phyloP scores from a whole-genome alignment of 53 echinoderm and acorn worm genomes.

The Apostichopus leukothele region DNA sequence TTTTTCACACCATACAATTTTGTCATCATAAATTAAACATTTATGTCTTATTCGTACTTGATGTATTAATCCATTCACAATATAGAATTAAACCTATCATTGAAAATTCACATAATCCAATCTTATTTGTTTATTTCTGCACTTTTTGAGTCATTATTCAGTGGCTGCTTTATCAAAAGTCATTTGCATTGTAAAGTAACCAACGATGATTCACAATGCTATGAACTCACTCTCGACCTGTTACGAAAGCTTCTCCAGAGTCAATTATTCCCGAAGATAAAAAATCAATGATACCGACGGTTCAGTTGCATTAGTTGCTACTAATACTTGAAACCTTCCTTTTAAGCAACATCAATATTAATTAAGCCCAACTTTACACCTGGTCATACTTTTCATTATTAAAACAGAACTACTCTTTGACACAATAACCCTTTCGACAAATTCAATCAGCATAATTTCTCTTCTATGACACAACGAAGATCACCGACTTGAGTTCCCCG shows the following conservation, averaged over 20 bases:
- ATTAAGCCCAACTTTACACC: slow-evolving; percentile 1
- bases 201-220: neutral
- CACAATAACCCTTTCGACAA: neutral
- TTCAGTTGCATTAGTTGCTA: neutral
- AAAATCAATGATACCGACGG: neutral
- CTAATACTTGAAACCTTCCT: neutral
- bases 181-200: too few species aligned
- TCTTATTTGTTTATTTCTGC: too few species aligned
- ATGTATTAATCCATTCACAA: too few species aligned
- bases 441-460: neutral
- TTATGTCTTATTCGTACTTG: too few species aligned
- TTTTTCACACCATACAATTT: too few species aligned
- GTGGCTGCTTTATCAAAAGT: too few species aligned
- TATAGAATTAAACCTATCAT: too few species aligned
- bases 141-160: too few species aligned
- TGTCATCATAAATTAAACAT: too few species aligned
- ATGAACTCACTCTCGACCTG: neutral
- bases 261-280: neutral
- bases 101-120: too few species aligned
- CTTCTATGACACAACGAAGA: neutral
- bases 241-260: neutral
- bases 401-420: neutral
- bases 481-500: too few species aligned
- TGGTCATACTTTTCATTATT: slow-evolving; percentile 11
- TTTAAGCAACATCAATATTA: neutral